A percentile compares a stretch with the other conserved stretches of the same genome.
phyloP scores from a whole-genome alignment of 2,797 vertebrate genomes.

The Parotocinclus haroldoi region DNA sequence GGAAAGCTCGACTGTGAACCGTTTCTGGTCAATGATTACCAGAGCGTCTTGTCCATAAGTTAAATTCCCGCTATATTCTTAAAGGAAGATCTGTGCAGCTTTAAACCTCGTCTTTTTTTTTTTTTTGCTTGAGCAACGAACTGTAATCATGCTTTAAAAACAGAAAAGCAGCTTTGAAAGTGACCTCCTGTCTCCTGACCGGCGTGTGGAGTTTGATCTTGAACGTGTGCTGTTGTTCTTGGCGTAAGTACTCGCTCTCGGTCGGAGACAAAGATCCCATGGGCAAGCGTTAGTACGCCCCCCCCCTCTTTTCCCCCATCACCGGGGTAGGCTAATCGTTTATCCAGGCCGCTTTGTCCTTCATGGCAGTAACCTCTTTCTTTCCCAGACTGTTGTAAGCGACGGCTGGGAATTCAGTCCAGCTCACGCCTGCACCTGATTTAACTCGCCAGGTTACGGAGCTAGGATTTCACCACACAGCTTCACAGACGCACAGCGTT shows the following conservation, averaged over 20 bases:
- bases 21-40: background rate
- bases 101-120: background rate
- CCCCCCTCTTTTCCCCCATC: background rate
- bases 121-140: background rate
- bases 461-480: too few species aligned
- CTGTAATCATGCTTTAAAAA: background rate
- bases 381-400: background rate
- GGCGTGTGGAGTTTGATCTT: constrained; percentile 19
- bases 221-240: constrained; percentile 25
- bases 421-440: background rate
- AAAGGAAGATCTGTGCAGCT: too few species aligned
- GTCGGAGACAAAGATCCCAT: constrained; percentile 10
- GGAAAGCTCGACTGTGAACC: too few species aligned
- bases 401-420: background rate
- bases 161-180: background rate
- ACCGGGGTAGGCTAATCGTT: constrained; percentile 8
- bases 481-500: too few species aligned
- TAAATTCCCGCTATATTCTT: too few species aligned
- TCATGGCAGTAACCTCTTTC: constrained; percentile 24
- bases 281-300: background rate
- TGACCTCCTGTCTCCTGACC: constrained; percentile 3
- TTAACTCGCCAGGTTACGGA: background rate
- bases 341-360: constrained; percentile 26
- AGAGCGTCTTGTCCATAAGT: background rate
- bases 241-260: constrained; percentile 10